Evolutionary conservation across 2,888 invertebrate species (phyloP), one percentile per base, ranked within the genome.

Genomic region (Criorhina ranunculi): DNA sequence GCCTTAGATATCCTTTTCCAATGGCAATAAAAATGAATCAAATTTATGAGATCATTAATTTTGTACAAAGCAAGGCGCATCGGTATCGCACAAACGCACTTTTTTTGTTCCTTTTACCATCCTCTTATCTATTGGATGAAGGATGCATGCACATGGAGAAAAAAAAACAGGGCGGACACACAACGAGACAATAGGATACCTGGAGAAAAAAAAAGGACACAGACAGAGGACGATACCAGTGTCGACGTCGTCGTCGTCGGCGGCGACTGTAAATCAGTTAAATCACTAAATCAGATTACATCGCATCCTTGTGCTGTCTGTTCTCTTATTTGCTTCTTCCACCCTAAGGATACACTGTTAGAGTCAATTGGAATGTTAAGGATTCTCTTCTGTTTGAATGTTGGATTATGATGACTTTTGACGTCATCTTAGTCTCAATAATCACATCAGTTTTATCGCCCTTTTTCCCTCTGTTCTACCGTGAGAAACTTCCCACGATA

Each of bases 401-500:
- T 40, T 11, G 12, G 78, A 72, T 69, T 75, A 75, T 60, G 55
- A 49, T 37, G 46, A 12, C 44, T 33, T 35, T 35, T 46, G 46
- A 46, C 31, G 12, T 80, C 59, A 72, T 55, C 49, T n/a, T 29
- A 5, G 24, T 40, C 57, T 62, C 67, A 78, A 78, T 67, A 51
- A 80, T 67, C 77, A 53, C 66, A 59, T 59, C 53, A 67, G 24
- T 70, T 66, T 44, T 33, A 64, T 9, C 11, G 8, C 9, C 9
- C 24, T n/a, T 15, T 29, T 1, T 11, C 35, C 9, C 24, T n/a
- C 24, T 29, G 1, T 11, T 29, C 5, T 15, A n/a, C 37, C 60
- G 82, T 88, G 88, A 83, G 88, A 88, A 88, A 86, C 35, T 88
- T 88, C 87, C 57, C 88, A 88, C 88, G 87, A 35, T 73, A 53